Evolutionary conservation across 2,888 invertebrate genomes (phyloP).

Genomic region (Silvanus unidentatus): DNA sequence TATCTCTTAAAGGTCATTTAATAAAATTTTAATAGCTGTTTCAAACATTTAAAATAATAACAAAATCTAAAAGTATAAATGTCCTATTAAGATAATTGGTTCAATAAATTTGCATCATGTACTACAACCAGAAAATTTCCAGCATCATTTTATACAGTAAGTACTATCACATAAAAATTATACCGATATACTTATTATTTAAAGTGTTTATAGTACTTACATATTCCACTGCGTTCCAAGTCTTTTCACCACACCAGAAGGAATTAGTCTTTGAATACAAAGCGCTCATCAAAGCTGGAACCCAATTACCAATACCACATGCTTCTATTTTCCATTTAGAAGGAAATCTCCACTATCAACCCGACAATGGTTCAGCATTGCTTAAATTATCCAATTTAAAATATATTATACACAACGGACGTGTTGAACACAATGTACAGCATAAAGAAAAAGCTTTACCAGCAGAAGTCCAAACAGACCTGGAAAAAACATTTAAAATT

Average conservation of each 20-base stretch:
- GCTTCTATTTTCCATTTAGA: slow-evolving; percentile 39
- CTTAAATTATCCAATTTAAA: slow-evolving; percentile 35
- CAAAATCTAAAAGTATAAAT: too few species aligned
- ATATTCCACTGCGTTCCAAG: slow-evolving; percentile 10
- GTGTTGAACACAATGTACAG: slow-evolving; percentile 15
- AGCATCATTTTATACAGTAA: too few species aligned
- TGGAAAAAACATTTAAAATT: slow-evolving; percentile 27
- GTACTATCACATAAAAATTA: too few species aligned
- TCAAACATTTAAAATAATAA: too few species aligned
- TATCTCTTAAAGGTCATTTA: too few species aligned
- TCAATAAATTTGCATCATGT: too few species aligned
- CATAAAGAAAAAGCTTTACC: slow-evolving; percentile 22
- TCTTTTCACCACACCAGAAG: slow-evolving; percentile 47
- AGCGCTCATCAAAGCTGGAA: slow-evolving; percentile 41
- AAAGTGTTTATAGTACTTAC: too few species aligned
- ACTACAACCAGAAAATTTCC: too few species aligned
- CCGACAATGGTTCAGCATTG: slow-evolving; percentile 30
- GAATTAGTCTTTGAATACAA: slow-evolving; percentile 44
- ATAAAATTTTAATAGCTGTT: too few species aligned
- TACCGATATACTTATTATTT: too few species aligned
- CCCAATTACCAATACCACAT: slow-evolving; percentile 34
- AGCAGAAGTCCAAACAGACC: slow-evolving; percentile 20
- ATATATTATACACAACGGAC: slow-evolving; percentile 38
- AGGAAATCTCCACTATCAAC: slow-evolving; percentile 38
- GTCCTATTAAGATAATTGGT: too few species aligned